Evolutionary conservation across 2,113 vertebrate species (phyloP), one percentile per base, ranked within the genome.

Genomic region (Scatophagus argus): DNA sequence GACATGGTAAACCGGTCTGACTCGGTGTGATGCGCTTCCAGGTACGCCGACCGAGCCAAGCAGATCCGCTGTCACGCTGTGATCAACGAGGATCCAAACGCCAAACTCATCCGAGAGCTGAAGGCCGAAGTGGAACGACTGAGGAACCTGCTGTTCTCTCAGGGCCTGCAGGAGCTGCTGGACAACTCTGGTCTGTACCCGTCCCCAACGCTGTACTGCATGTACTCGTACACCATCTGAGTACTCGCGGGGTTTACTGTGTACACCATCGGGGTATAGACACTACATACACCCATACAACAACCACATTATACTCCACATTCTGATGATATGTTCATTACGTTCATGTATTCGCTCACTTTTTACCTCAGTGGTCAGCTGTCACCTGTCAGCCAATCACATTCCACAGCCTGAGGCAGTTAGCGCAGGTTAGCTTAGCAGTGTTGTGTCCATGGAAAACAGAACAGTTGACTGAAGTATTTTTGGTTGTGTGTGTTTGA

Each of bases 81-180:
- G 23, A 96, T 97, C 84, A 97, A 97, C 0, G 96, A 97, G 62
- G 96, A 97, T 49, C 96, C 96, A 0, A 97, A 97, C 3, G 96
- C 96, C 64, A 92, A 94, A 46, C 93, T 97, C 64, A 96, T 97
- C 93, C 81, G 96, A 8, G 96, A 97, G 65, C 93, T 97, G 79
- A 97, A 97, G 87, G 92, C 95, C 2, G 96, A 97, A 55, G 96
- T 97, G 89, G 96, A 95, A 8, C 83, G 96, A n/a, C 93, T 97
- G 4, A 81, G 93, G 32, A 93, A 96, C 51, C 93, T 97, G 58
- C 95, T 97, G 29, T 94, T 94, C 74, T 93, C 94, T 0, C 96
- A 97, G 86, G 96, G 96, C 1, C 95, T 97, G 14, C 95, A 95
- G 0, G 92, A 94, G 4, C 91, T 94, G 55, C 88, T 93, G 67